phyloP scores from a whole-genome alignment of 1,140 invertebrate species.

The Ceratitis capitata region DNA sequence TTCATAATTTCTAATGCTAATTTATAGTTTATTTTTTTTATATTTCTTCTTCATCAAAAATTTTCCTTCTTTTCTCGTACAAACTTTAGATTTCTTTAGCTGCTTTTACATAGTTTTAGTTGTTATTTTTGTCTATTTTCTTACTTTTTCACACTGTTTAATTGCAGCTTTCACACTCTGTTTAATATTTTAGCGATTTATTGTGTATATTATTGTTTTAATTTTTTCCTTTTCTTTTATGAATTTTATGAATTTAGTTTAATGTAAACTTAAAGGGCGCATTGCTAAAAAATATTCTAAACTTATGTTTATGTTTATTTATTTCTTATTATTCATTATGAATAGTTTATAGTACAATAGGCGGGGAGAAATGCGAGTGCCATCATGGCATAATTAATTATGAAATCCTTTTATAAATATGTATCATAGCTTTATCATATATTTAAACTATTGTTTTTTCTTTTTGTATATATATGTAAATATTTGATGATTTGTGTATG shows the following conservation, averaged over 20 bases:
- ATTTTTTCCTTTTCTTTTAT: not conserved
- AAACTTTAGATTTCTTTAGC: not conserved
- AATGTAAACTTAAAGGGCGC: constrained; percentile 32
- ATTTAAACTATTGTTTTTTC: not conserved
- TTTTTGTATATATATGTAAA: no score
- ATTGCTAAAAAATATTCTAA: constrained; percentile 4
- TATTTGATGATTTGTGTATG: not conserved
- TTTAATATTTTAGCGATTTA: not conserved
- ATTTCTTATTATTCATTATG: constrained; percentile 38
- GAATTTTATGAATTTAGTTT: not conserved
- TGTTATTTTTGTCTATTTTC: not conserved
- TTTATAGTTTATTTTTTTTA: not conserved
- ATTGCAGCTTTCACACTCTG: not conserved
- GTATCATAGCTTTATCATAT: not conserved
- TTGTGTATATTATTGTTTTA: not conserved
- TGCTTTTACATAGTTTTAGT: not conserved
- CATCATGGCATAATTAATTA: not conserved
- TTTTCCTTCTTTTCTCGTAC: not conserved
- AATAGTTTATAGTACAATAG: constrained; percentile 35
- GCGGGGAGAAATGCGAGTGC: constrained; percentile 16
- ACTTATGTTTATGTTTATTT: no score
- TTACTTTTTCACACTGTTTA: not conserved
- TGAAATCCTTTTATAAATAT: not conserved
- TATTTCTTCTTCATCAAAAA: not conserved
- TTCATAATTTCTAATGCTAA: not conserved